A percentile compares a stretch with the other conserved stretches of the same genome.
phyloP scores from a whole-genome alignment of 2,888 invertebrate genomes.

The Magallana nippona region DNA sequence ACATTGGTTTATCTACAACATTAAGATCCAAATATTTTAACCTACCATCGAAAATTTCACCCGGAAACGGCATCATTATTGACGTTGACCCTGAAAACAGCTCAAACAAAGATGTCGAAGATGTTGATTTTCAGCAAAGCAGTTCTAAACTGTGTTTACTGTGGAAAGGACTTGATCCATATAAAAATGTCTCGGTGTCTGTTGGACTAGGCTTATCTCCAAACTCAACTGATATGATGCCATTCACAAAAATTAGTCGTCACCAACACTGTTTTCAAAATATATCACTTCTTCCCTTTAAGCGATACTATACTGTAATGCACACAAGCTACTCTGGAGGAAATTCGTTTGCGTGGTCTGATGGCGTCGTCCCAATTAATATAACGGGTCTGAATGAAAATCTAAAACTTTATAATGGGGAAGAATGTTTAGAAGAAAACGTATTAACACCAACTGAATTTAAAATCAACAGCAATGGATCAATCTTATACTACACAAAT shows the following conservation, averaged over 20 bases:
- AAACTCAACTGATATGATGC: not conserved
- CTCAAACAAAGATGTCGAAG: not conserved
- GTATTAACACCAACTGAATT: not conserved
- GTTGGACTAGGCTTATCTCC: slow-evolving; percentile 3
- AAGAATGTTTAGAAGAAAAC: not conserved
- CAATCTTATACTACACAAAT: not conserved
- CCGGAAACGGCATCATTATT: not conserved
- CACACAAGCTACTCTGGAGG: not conserved
- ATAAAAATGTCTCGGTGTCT: not conserved
- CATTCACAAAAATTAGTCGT: not conserved
- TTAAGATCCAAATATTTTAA: not conserved
- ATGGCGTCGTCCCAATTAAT: not conserved
- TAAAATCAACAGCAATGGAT: not conserved
- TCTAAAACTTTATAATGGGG: not conserved
- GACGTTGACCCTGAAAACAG: not conserved
- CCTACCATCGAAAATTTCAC: not conserved
- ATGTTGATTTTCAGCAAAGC: slow-evolving; percentile 3
- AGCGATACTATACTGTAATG: not conserved
- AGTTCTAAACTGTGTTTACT: not conserved
- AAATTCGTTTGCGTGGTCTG: not conserved
- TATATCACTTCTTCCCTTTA: not conserved
- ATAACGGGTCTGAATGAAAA: not conserved
- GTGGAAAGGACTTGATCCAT: not conserved
- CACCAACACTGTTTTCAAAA: not conserved
- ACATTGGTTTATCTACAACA: not conserved